Evolutionary conservation across 2,888 invertebrate genomes (phyloP).

Genomic region (Abscondita cerata): DNA sequence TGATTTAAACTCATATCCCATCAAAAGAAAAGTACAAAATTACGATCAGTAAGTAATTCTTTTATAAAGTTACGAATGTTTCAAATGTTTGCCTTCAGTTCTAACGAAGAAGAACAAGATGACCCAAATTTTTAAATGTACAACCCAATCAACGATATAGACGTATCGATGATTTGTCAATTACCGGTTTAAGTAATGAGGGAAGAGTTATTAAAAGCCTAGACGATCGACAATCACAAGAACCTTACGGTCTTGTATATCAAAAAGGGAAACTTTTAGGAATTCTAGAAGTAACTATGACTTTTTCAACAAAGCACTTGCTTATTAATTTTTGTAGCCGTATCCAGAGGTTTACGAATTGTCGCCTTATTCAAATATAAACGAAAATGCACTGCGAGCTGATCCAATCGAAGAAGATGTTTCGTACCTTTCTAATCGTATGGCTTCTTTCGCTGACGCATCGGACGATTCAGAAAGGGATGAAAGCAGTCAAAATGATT

Average conservation of each 20-base stretch:
- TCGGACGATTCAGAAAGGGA: constrained; percentile 8
- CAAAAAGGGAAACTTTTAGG: constrained; percentile 45
- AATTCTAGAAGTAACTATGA: constrained; percentile 40
- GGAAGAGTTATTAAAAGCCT: constrained; percentile 14
- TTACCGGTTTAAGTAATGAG: background rate
- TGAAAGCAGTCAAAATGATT: constrained; percentile 7
- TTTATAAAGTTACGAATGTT: background rate
- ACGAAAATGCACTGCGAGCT: constrained; percentile 15
- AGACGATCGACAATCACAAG: background rate
- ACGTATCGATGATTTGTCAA: background rate
- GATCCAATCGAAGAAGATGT: background rate
- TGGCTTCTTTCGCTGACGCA: background rate
- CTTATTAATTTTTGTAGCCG: constrained; percentile 14
- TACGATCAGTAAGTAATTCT: constrained; percentile 14
- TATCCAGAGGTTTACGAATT: constrained; percentile 24
- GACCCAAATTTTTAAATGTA: background rate
- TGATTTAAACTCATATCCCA: constrained; percentile 10
- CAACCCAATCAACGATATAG: background rate
- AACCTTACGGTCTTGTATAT: constrained; percentile 44
- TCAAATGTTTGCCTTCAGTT: background rate
- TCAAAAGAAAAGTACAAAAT: constrained; percentile 14
- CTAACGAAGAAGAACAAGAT: background rate
- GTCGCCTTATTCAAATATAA: constrained; percentile 10
- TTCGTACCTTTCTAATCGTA: background rate
- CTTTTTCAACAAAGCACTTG: background rate